Conservation (phyloP, 2,888 invertebrate species). For the Pseudococcus viburni region DNA sequence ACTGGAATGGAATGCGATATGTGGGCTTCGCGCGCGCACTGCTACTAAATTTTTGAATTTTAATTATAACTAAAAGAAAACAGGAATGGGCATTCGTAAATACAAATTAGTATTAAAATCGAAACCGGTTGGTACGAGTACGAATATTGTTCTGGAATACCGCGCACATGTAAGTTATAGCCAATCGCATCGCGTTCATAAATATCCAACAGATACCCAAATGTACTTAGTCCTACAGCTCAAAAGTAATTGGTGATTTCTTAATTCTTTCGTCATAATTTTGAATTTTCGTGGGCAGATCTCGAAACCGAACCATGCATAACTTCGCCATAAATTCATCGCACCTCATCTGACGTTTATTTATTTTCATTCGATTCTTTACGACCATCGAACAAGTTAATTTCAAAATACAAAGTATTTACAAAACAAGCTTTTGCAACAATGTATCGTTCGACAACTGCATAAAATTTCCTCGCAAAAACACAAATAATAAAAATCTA, state of each 20-base stretch:
- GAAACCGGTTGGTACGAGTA: constrained; percentile 19
- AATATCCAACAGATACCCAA: background rate
- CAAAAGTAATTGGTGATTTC: constrained; percentile 2
- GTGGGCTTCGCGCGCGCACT: constrained; percentile 41
- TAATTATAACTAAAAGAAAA: constrained; percentile 25
- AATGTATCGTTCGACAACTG: background rate
- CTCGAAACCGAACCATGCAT: background rate
- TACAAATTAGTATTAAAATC: constrained; percentile 44
- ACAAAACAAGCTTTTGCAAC: background rate
- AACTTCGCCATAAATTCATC: background rate
- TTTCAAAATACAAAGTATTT: constrained; percentile 28
- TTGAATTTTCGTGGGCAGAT: constrained; percentile 33
- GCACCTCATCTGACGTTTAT: background rate
- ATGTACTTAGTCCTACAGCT: background rate
- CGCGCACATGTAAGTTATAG: background rate
- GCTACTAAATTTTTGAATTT: constrained; percentile 37
- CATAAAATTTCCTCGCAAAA: background rate
- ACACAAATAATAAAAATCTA: background rate
- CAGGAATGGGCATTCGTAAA: constrained; percentile 22
- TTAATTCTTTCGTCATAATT: constrained; percentile 11
- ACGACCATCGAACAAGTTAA: background rate
- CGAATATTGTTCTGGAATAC: background rate
- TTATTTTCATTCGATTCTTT: background rate
- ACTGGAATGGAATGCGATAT: constrained; percentile 60
- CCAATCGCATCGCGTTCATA: background rate